Evolutionary conservation across 2,797 vertebrate species (phyloP).

Genomic region (Argentina silus): DNA sequence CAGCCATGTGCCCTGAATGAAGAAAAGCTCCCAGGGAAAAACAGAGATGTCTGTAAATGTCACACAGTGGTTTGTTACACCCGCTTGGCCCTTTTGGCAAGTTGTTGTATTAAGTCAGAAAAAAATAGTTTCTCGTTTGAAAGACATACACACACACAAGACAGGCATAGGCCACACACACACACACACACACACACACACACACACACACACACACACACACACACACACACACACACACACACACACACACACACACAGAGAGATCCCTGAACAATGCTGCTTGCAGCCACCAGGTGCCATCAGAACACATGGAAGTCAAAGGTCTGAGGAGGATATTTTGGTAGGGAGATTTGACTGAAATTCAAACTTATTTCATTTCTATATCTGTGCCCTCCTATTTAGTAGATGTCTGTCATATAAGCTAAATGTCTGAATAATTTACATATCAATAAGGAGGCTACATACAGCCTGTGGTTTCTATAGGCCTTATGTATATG

Average conservation of each 20-base stretch:
- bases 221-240: too few species aligned
- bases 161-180: too few species aligned
- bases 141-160: background rate
- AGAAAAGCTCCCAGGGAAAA: constrained; percentile 8
- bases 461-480: too few species aligned
- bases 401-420: background rate
- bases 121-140: background rate
- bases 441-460: too few species aligned
- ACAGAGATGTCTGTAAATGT: constrained; percentile 25
- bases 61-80: background rate
- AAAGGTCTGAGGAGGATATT: background rate
- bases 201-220: too few species aligned
- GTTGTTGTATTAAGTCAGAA: background rate
- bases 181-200: too few species aligned
- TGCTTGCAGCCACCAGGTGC: constrained; percentile 49
- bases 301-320: constrained; percentile 5
- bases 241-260: background rate
- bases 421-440: too few species aligned
- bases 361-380: background rate
- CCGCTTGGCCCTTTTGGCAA: background rate
- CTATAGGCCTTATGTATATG: background rate
- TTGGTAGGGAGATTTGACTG: background rate
- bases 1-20: background rate
- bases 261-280: background rate
- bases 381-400: background rate